Evolutionary conservation across 1,140 invertebrate species (phyloP), one percentile per base, ranked within the genome.

Genomic region (Akabosia matsudoensis): DNA sequence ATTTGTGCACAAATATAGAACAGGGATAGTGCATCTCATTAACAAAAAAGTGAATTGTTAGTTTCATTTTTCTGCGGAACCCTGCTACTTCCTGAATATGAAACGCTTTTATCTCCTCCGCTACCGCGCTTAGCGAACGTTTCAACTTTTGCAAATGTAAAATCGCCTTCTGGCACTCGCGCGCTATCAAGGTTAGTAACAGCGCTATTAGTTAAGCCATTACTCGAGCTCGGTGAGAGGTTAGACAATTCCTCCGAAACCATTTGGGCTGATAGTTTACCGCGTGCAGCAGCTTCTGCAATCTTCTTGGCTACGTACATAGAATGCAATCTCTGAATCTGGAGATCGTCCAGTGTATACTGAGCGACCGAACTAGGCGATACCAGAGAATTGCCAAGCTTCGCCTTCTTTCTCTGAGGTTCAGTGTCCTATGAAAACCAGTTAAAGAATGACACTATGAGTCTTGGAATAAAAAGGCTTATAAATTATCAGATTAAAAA

Each of bases 181-280:
- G 61, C 61, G 61, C 61, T 67, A 30, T 67, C 61, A 30, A n/a
- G 2, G 61, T 67, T 30, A 67, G 30, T 67, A 31, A n/a, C 61
- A 67, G 61, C 61, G 61, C 61, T 67, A 2, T 67, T 31, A 31
- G 7, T 67, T 30, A 31, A 67, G 30, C 26, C 61, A 67, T 67
- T 67, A 67, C 61, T 67, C 61, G 61, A 67, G 22, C 26, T 31
- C 24, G 61, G n/a, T 67, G 61, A 67, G n/a, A 56, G 10, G 37
- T 45, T 10, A n/a, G 54, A 7, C 54, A 56, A 22, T 56, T 56
- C 54, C 54, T 56, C 54, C 54, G 54, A 3, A 24, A 56, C n/a
- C 54, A 56, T 10, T 56, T 10, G 10, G 54, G 54, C 54, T 13
- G 54, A 56, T 22, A 56, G 10, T 56, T 22, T 56, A 24, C 54